Conservation (phyloP, 92 coral and sea anemone species). For the Bergia puertoricense region DNA sequence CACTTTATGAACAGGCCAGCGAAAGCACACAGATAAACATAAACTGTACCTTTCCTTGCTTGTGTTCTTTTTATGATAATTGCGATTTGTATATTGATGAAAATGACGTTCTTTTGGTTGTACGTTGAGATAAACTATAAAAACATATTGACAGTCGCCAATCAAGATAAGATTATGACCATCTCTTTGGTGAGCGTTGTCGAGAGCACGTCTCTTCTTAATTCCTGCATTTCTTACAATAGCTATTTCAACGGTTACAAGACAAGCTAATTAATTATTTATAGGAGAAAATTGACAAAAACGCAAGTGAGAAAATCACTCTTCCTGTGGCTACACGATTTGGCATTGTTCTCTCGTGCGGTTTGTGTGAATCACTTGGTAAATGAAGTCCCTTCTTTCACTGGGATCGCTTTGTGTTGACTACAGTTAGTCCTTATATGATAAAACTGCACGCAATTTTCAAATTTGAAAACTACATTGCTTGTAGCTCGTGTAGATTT, state of each 20-base stretch:
- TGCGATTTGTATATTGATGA: background rate
- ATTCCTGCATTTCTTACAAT: background rate
- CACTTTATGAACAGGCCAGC: background rate
- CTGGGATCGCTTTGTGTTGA: background rate
- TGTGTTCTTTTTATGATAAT: background rate
- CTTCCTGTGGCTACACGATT: background rate
- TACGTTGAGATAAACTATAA: background rate
- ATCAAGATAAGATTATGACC: background rate
- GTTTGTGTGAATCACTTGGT: background rate
- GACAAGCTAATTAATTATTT: background rate
- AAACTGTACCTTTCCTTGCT: conserved; percentile 3
- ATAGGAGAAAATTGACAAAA: background rate
- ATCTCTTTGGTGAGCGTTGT: background rate
- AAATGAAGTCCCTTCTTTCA: background rate
- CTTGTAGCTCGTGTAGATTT: background rate
- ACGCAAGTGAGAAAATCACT: background rate
- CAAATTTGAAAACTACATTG: background rate
- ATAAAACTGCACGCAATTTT: background rate
- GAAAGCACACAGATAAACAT: background rate
- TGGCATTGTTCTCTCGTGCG: background rate
- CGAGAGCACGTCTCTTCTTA: background rate
- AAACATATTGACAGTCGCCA: background rate
- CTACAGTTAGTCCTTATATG: background rate
- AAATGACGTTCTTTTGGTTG: background rate
- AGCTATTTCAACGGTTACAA: background rate